Conservation (phyloP, 2,113 vertebrate species). For the Bucco capensis region DNA sequence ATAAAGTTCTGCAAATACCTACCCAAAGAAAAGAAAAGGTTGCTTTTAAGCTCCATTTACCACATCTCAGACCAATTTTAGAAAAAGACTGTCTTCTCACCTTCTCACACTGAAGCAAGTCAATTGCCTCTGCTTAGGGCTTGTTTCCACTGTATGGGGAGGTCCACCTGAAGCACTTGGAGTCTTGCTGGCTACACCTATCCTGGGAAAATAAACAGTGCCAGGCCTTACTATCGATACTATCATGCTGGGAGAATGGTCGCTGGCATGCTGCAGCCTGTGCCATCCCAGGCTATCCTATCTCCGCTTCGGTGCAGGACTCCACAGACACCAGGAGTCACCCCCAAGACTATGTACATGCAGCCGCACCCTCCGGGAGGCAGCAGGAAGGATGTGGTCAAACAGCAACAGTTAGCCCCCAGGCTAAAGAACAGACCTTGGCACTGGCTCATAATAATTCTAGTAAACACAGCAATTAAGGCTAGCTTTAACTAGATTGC, state of each 20-base stretch:
- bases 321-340: not conserved
- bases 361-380: not conserved
- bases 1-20: not conserved
- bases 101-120: not conserved
- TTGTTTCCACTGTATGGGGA: not conserved
- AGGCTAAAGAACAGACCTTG: conserved; percentile 7
- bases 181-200: not conserved
- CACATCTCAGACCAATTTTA: not conserved
- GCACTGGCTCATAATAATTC: not conserved
- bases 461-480: not conserved
- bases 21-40: not conserved
- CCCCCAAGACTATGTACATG: accelerated
- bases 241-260: not conserved
- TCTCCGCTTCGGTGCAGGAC: not conserved
- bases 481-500: not conserved
- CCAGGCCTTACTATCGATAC: not conserved
- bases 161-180: not conserved
- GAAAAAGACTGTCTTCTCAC: not conserved
- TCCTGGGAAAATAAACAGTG: not conserved
- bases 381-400: not conserved
- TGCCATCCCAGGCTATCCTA: not conserved
- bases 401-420: not conserved
- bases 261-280: not conserved
- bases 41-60: not conserved
- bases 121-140: not conserved